These are phyloP conservation scores for Syrmaticus mikado DNA, from an alignment of 2,113 vertebrate species.

Conservation along the genomic window DNA sequence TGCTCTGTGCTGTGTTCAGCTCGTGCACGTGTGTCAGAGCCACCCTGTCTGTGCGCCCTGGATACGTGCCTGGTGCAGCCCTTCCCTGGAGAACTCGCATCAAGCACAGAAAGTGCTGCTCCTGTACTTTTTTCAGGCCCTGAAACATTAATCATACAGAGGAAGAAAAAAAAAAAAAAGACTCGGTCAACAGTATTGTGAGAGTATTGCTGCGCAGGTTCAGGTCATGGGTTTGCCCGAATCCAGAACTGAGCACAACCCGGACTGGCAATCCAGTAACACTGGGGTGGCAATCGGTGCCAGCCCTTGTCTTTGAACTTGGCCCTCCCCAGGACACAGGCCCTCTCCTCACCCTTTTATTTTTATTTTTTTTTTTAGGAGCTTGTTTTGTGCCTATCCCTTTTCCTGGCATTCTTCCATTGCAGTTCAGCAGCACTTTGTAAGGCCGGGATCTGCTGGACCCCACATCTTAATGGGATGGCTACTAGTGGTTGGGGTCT, in stretches of 20 bases:
- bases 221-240: not conserved
- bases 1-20: constrained; percentile 12
- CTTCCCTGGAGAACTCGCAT: constrained; percentile 52
- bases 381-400: not conserved
- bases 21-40: not conserved
- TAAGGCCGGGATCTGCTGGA: not conserved
- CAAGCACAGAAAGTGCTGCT: constrained; percentile 59
- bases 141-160: constrained; percentile 54
- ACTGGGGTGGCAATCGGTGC: not conserved
- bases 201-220: not conserved
- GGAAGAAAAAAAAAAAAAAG: constrained; percentile 30
- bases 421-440: not conserved
- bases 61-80: not conserved
- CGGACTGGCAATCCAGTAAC: not conserved
- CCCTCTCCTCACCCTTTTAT: not conserved
- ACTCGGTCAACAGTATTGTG: constrained; percentile 24
- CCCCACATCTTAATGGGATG: not conserved
- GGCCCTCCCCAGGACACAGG: accelerated
- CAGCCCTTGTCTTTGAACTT: not conserved
- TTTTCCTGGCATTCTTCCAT: not conserved
- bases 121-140: constrained; percentile 54
- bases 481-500: not conserved
- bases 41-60: constrained; percentile 16
- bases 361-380: not conserved
- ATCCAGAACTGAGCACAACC: not conserved